phyloP scores from a whole-genome alignment of 2,113 vertebrate species.

The Smithornis capensis region DNA sequence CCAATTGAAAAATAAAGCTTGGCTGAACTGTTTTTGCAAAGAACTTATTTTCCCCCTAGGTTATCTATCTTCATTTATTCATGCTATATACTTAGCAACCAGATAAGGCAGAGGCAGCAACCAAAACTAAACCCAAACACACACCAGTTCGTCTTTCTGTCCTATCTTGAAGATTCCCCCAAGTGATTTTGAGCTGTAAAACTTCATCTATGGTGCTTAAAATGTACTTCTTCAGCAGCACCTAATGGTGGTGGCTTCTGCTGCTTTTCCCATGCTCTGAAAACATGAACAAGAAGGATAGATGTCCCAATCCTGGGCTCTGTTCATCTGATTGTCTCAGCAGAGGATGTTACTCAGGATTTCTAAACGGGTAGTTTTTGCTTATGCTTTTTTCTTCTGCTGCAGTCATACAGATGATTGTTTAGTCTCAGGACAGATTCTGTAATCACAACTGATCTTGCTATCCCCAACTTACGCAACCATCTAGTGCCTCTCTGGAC shows the following conservation, averaged over 20 bases:
- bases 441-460: background rate
- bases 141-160: background rate
- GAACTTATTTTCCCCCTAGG: background rate
- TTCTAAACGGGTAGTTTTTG: background rate
- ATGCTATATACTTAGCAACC: background rate
- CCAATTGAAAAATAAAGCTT: constrained; percentile 58
- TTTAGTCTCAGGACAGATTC: background rate
- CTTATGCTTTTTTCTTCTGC: background rate
- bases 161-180: background rate
- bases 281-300: background rate
- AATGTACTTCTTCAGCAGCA: background rate
- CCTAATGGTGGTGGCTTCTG: background rate
- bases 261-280: background rate
- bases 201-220: background rate
- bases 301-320: fast-evolving
- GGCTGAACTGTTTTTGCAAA: constrained; percentile 47
- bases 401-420: background rate
- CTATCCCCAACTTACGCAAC: background rate
- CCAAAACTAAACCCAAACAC: background rate
- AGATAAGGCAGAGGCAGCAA: background rate
- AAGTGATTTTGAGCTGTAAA: background rate
- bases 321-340: background rate
- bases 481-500: background rate
- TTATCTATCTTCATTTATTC: constrained; percentile 41
- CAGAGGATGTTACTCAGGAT: background rate